A percentile compares a stretch with the other conserved stretches of the same genome.
These are phyloP conservation scores for Xiphorhynchus erythropygius DNA, from an alignment of 2,797 vertebrate genomes.

Conservation along the genomic window DNA sequence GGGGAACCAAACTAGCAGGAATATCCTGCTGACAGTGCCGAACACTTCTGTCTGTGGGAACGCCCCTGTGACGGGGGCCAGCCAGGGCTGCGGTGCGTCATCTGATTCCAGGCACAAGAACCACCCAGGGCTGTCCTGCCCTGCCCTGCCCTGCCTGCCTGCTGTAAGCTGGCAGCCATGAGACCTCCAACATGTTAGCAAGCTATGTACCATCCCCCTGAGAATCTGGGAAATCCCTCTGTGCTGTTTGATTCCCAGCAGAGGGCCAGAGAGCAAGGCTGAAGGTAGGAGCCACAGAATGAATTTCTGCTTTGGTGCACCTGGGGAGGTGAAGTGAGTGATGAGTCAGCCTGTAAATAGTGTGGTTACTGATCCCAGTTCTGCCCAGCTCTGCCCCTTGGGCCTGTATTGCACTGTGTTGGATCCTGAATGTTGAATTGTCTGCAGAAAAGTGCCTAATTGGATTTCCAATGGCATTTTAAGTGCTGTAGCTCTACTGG, in stretches of 20 bases:
- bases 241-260: neutral
- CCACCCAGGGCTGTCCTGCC: neutral
- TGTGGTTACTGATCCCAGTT: neutral
- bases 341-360: neutral
- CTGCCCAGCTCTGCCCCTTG: neutral
- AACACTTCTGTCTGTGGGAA: neutral
- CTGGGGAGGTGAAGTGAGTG: neutral
- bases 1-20: neutral
- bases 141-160: neutral
- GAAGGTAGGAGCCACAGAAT: neutral
- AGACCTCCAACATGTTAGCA: neutral
- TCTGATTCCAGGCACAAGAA: neutral
- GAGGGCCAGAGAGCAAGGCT: neutral
- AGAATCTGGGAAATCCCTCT: neutral
- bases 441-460: neutral
- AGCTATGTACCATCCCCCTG: neutral
- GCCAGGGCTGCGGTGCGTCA: neutral
- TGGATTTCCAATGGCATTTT: neutral
- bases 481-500: neutral
- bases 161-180: neutral
- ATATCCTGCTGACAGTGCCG: neutral
- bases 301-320: neutral
- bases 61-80: rapidly evolving
- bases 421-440: neutral
- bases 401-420: neutral